Percentiles rank a stretch among this genome's conserved stretches.
Conservation (phyloP, 2,113 vertebrate species). For the Lampris incognitus region DNA sequence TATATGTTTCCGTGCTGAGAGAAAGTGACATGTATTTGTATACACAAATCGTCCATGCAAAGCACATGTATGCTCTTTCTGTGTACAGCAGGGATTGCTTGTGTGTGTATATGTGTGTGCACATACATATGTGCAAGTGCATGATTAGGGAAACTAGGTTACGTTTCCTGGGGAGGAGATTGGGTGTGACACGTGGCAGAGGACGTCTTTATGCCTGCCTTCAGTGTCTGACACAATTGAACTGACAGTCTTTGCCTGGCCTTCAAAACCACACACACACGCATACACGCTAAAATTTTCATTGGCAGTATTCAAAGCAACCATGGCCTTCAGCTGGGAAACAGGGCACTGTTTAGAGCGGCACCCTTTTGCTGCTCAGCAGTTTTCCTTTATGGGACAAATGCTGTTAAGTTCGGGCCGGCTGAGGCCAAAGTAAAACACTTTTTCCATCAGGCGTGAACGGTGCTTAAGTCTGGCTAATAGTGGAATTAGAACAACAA, state of each 20-base stretch:
- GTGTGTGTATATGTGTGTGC: neutral
- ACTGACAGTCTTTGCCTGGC: conserved; percentile 49
- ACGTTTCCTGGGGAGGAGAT: conserved; percentile 66
- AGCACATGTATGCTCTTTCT: neutral
- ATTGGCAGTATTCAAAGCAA: conserved; percentile 36
- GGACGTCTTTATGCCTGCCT: conserved; percentile 59
- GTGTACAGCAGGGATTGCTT: neutral
- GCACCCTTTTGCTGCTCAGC: conserved; percentile 41
- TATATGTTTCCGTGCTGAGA: neutral
- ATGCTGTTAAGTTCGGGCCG: conserved; percentile 4
- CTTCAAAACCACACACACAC: conserved; percentile 15
- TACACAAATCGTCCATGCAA: neutral
- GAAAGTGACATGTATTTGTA: neutral
- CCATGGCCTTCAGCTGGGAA: conserved; percentile 36
- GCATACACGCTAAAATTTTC: conserved; percentile 43
- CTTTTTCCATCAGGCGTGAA: neutral
- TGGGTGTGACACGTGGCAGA: conserved; percentile 64
- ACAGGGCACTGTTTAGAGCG: conserved; percentile 47
- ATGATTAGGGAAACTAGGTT: conserved; percentile 62
- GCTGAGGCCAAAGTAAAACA: neutral
- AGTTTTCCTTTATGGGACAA: conserved; percentile 34
- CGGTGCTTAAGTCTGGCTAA: no score
- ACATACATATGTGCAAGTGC: neutral
- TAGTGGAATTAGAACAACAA: no score
- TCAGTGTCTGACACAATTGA: conserved; percentile 42